Conservation (phyloP, 2,888 invertebrate genomes). For the Blastobasis lacticolella region DNA sequence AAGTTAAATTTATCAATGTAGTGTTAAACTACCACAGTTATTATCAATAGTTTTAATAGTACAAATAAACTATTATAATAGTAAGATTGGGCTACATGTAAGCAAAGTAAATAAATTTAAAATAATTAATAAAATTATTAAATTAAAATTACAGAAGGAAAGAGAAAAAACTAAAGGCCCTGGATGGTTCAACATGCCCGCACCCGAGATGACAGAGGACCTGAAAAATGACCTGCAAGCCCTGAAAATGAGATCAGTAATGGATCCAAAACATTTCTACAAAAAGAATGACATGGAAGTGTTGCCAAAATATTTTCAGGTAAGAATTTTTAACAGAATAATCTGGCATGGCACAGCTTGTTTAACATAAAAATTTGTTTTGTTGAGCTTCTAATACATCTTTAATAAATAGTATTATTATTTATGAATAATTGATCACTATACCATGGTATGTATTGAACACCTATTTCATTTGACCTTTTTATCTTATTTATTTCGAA, state of each 20-base stretch:
- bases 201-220: conserved; percentile 92
- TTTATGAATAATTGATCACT: not conserved
- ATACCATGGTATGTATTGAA: not conserved
- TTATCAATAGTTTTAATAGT: no score
- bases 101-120: no score
- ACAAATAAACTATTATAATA: no score
- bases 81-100: no score
- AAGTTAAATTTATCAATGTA: no score
- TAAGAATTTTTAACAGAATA: conserved; percentile 36
- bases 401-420: not conserved
- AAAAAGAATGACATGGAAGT: conserved; percentile 92
- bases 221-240: conserved; percentile 90
- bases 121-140: no score
- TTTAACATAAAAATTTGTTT: not conserved
- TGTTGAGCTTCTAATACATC: no score
- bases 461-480: no score
- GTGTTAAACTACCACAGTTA: no score
- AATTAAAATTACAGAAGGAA: conserved; percentile 72
- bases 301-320: conserved; percentile 95
- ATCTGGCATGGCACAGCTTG: not conserved
- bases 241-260: conserved; percentile 91
- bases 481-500: no score
- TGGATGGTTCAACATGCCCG: conserved; percentile 92
- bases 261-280: conserved; percentile 96
- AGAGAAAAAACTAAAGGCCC: conserved; percentile 87